Percentiles rank a stretch among this genome's conserved stretches.
These are phyloP conservation scores for Caenorhabditis becei DNA, from an alignment of 2,888 invertebrate species.

Conservation along the genomic window DNA sequence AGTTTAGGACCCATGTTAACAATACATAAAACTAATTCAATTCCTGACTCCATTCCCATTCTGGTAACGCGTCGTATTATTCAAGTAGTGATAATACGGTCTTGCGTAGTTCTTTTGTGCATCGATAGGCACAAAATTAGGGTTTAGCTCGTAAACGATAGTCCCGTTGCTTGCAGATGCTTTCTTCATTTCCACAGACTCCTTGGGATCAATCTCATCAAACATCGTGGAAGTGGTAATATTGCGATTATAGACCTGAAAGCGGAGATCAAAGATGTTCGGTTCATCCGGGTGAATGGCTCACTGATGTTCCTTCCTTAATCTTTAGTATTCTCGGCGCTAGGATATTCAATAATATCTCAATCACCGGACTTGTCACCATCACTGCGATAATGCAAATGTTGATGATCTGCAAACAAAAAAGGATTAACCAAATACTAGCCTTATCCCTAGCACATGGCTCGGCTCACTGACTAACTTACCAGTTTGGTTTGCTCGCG, in stretches of 20 bases:
- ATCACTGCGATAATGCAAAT: slow-evolving; percentile 62
- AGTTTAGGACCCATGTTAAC: background rate
- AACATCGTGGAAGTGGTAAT: slow-evolving; percentile 39
- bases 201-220: slow-evolving; percentile 36
- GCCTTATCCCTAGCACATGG: background rate
- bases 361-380: slow-evolving; percentile 55
- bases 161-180: slow-evolving; percentile 20
- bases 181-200: slow-evolving; percentile 14
- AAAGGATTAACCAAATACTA: slow-evolving; percentile 33
- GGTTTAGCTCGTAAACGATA: slow-evolving; percentile 42
- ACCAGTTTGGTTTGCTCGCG: slow-evolving; percentile 54
- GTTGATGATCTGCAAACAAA: slow-evolving; percentile 57
- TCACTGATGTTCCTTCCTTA: slow-evolving; percentile 29
- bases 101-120: slow-evolving; percentile 15
- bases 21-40: background rate
- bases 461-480: background rate
- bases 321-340: slow-evolving; percentile 55
- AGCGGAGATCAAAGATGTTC: background rate
- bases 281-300: background rate
- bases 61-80: slow-evolving; percentile 25
- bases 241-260: slow-evolving; percentile 34
- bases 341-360: slow-evolving; percentile 50
- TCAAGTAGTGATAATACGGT: slow-evolving; percentile 29
- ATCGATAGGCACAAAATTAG: slow-evolving; percentile 37
- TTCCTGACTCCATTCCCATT: slow-evolving; percentile 9